A percentile compares a stretch with the other conserved stretches of the same genome.
Evolutionary conservation across 2,888 invertebrate species (phyloP).

Genomic region (Mamestra brassicae): DNA sequence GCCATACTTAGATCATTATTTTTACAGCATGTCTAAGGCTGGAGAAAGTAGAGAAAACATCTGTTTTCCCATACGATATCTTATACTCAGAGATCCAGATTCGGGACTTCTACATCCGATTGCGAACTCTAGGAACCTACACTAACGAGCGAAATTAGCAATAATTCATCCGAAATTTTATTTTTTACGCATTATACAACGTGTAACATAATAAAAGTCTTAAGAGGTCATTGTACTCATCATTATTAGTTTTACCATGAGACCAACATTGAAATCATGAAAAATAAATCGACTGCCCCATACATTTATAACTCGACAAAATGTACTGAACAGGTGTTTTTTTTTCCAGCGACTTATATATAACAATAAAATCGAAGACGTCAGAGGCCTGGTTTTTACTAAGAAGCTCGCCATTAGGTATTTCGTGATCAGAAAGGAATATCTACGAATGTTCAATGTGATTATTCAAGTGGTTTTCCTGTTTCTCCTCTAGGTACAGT

Average conservation of each 20-base stretch:
- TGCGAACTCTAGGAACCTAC: no score
- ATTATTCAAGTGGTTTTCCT: slow-evolving; percentile 27
- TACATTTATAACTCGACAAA: no score
- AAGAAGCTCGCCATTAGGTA: slow-evolving; percentile 12
- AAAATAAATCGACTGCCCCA: no score
- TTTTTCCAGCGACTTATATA: no score
- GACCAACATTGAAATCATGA: no score
- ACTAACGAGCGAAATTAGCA: background rate
- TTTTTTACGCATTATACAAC: background rate
- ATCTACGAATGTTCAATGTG: background rate
- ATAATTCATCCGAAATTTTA: background rate
- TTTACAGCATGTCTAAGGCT: background rate
- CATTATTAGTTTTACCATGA: no score
- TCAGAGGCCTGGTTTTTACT: slow-evolving; percentile 16
- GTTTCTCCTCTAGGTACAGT: background rate
- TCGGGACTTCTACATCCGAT: no score
- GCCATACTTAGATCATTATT: background rate
- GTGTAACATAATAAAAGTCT: no score
- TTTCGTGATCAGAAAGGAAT: slow-evolving; percentile 9
- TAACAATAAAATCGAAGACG: slow-evolving; percentile 16
- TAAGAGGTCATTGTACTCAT: no score
- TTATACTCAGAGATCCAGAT: background rate
- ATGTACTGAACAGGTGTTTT: no score
- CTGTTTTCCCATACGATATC: background rate
- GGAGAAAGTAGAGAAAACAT: slow-evolving; percentile 20